Conservation (phyloP, 2,797 vertebrate species). For the Corythornis leucogaster region DNA sequence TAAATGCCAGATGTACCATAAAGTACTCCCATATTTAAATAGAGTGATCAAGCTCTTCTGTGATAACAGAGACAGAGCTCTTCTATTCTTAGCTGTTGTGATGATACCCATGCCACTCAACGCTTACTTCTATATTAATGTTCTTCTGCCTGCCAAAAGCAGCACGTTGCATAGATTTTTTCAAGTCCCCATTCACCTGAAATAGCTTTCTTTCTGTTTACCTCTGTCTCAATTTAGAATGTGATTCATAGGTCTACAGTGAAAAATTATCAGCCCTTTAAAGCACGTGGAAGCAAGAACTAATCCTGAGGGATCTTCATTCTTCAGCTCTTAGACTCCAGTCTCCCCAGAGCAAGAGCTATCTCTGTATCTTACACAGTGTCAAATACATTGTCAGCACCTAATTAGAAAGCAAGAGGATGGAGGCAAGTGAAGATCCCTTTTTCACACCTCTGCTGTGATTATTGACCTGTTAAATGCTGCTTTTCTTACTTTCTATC, state of each 20-base stretch:
- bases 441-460: neutral
- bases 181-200: slow-evolving; percentile 55
- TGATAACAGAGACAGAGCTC: slow-evolving; percentile 39
- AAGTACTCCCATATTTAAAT: slow-evolving; percentile 34
- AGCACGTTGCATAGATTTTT: neutral
- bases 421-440: neutral
- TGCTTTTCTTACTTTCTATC: neutral
- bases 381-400: neutral
- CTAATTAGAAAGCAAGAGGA: slow-evolving; percentile 35
- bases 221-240: slow-evolving; percentile 43
- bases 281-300: slow-evolving; percentile 8
- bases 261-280: slow-evolving; percentile 46
- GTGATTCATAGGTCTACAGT: slow-evolving; percentile 43
- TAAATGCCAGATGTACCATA: slow-evolving; percentile 47
- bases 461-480: slow-evolving; percentile 8
- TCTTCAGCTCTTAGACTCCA: neutral
- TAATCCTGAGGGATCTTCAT: neutral
- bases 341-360: slow-evolving; percentile 1
- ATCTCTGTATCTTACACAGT: neutral
- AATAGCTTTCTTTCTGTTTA: slow-evolving; percentile 67
- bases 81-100: slow-evolving; percentile 57
- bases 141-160: slow-evolving; percentile 54
- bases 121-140: slow-evolving; percentile 52
- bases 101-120: slow-evolving; percentile 44
- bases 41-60: slow-evolving; percentile 43